Conservation (phyloP, 2,888 invertebrate genomes). For the Folsomia candida region DNA sequence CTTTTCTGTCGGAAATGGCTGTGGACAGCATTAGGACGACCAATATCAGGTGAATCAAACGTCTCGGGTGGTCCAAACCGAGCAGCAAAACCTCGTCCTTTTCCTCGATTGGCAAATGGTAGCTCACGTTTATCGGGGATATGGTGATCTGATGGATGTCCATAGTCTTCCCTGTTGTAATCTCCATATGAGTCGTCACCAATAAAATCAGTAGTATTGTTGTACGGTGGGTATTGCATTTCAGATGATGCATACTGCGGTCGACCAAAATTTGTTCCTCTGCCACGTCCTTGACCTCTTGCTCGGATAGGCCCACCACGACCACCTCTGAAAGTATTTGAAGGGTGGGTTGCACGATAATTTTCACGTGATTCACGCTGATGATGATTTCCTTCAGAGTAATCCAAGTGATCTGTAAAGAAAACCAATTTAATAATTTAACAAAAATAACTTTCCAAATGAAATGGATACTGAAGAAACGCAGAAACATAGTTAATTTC, state of each 20-base stretch:
- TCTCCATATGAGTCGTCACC: not conserved
- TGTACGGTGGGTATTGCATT: not conserved
- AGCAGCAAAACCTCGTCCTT: conserved; percentile 26
- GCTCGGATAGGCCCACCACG: not conserved
- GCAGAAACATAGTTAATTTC: not conserved
- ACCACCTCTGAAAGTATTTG: not conserved
- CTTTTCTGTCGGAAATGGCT: not conserved
- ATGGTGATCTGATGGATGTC: not conserved
- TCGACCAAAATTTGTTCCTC: not conserved
- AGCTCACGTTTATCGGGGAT: not conserved
- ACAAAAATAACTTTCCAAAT: no score
- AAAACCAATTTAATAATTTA: no score
- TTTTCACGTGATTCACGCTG: not conserved
- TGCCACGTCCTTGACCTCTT: not conserved
- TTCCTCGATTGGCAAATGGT: not conserved
- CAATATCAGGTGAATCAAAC: no score
- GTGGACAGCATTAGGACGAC: not conserved
- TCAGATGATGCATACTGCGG: not conserved
- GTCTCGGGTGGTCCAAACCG: conserved; percentile 13
- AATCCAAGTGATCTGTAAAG: not conserved
- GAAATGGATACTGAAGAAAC: no score
- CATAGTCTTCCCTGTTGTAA: not conserved
- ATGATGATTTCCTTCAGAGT: not conserved
- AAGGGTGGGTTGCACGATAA: not conserved
- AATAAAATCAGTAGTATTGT: not conserved